Evolutionary conservation across 2,888 invertebrate genomes (phyloP).

Genomic region (Aphodius sticticus): DNA sequence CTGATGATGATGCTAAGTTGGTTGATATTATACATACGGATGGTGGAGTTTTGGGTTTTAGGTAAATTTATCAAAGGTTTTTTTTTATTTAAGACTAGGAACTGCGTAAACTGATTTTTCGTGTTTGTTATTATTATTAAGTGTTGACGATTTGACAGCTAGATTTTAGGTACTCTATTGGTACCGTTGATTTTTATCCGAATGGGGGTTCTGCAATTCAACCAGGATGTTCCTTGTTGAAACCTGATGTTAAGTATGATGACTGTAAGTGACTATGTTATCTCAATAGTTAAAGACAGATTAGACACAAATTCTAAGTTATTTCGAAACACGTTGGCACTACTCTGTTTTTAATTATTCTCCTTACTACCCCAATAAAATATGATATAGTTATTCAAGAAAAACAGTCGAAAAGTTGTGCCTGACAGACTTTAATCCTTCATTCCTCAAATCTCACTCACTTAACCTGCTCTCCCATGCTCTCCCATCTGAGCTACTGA

Average conservation of each 20-base stretch:
- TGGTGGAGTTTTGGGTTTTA: constrained; percentile 61
- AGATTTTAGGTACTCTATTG: constrained; percentile 55
- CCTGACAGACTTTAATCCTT: too few relatives aligned
- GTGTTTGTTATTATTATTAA: neutral
- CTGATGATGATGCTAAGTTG: constrained; percentile 65
- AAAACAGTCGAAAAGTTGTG: too few relatives aligned
- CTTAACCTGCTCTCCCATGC: too few relatives aligned
- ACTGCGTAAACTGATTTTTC: neutral
- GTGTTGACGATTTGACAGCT: constrained; percentile 42
- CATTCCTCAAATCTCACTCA: too few relatives aligned
- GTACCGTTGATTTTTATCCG: constrained; percentile 67
- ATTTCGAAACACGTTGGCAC: too few relatives aligned
- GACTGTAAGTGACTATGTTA: constrained; percentile 46
- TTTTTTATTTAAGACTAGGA: neutral
- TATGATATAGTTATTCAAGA: too few relatives aligned
- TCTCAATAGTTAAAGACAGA: too few relatives aligned
- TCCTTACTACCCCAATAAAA: too few relatives aligned
- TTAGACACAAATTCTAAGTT: too few relatives aligned
- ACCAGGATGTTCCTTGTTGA: constrained; percentile 60
- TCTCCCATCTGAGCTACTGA: too few relatives aligned
- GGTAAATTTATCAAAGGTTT: constrained; percentile 22
- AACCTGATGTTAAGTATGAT: constrained; percentile 43
- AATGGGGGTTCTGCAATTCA: constrained; percentile 65
- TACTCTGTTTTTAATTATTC: too few relatives aligned
- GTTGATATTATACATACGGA: constrained; percentile 71